A percentile compares a stretch with the other conserved stretches of the same genome.
These are phyloP conservation scores for Eriosoma lanigerum DNA, from an alignment of 1,140 invertebrate species.

Conservation along the genomic window DNA sequence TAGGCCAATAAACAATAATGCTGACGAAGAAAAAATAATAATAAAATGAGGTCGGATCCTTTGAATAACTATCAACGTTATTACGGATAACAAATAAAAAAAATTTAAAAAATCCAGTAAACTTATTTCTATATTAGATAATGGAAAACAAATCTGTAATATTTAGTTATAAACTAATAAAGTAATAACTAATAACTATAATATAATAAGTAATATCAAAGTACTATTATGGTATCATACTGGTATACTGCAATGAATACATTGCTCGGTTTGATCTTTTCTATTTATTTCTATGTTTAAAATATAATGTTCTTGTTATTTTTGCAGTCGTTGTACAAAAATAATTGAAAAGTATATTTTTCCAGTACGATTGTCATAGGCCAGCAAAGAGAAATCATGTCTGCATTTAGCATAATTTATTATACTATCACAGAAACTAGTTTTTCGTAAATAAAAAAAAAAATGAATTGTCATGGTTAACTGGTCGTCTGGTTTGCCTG, in stretches of 20 bases:
- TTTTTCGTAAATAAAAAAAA: not conserved
- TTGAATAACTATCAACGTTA: not conserved
- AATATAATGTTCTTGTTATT: not conserved
- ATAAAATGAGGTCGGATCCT: slow-evolving; percentile 31
- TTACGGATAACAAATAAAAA: not conserved
- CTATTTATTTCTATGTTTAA: not conserved
- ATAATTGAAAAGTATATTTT: not conserved
- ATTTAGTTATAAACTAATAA: too few species aligned
- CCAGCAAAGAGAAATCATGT: slow-evolving; percentile 8
- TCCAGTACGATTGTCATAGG: not conserved
- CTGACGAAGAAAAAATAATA: not conserved
- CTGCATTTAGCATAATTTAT: not conserved
- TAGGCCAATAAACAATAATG: slow-evolving; percentile 22
- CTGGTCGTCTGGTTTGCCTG: not conserved
- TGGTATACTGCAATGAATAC: not conserved
- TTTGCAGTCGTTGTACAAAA: too few species aligned
- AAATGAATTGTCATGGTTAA: not conserved
- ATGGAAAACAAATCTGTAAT: not conserved
- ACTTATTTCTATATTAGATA: too few species aligned
- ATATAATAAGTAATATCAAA: not conserved
- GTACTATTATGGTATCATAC: not conserved
- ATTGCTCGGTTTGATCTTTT: not conserved
- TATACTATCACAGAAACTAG: not conserved
- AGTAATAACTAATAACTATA: too few species aligned
- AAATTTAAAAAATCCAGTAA: not conserved